Evolutionary conservation across 2,888 invertebrate species (phyloP).

Genomic region (Volucella bombylans): DNA sequence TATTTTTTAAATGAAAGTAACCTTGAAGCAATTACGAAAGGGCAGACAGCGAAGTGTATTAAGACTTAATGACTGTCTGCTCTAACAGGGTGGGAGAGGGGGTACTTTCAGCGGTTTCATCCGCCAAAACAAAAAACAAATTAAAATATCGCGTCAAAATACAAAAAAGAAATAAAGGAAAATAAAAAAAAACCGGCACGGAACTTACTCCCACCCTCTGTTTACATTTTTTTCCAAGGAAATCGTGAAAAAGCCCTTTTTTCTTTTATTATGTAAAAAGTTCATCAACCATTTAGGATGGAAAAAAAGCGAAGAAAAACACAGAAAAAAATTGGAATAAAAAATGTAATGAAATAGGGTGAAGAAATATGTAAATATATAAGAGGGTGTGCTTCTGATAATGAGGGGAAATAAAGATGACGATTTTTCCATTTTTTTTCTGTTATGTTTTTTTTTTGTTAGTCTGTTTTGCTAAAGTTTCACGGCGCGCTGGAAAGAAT

Average conservation of each 20-base stretch:
- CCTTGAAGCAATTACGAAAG: conserved; percentile 72
- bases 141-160: conserved; percentile 74
- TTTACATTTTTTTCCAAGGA: conserved; percentile 68
- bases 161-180: conserved; percentile 18
- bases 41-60: conserved; percentile 67
- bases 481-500: conserved; percentile 67
- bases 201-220: conserved; percentile 64
- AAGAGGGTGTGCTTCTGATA: conserved; percentile 70
- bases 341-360: conserved; percentile 71
- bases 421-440: conserved; percentile 45
- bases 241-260: conserved; percentile 66
- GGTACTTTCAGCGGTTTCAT: conserved; percentile 13
- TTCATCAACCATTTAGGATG: conserved; percentile 71
- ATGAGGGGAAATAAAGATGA: conserved; percentile 73
- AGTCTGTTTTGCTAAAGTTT: conserved; percentile 62
- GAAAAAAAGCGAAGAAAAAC: conserved; percentile 18
- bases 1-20: conserved; percentile 38
- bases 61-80: conserved; percentile 73
- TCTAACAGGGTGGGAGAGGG: conserved; percentile 11
- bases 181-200: conserved; percentile 39
- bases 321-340: conserved; percentile 32
- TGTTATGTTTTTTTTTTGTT: conserved; percentile 19
- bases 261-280: conserved; percentile 72
- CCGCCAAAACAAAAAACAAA: conserved; percentile 71
- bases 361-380: conserved; percentile 68